Conservation (phyloP, 1,140 invertebrate genomes). For the Pentalonia nigronervosa region DNA sequence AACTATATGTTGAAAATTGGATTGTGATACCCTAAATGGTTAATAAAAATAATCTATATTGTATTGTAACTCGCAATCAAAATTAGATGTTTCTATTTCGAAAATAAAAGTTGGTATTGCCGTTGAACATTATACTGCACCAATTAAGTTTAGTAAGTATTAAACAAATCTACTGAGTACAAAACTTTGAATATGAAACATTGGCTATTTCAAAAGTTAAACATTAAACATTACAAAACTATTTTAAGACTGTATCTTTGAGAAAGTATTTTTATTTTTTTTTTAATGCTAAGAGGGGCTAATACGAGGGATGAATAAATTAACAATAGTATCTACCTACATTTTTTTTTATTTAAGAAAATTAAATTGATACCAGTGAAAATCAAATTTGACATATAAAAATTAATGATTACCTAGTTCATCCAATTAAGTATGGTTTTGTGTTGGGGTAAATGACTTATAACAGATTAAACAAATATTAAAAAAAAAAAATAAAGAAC, state of each 20-base stretch:
- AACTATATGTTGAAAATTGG: background rate
- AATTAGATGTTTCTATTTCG: conserved; percentile 4
- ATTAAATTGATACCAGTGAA: background rate
- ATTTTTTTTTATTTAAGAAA: background rate
- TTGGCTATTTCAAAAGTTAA: background rate
- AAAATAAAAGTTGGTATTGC: background rate
- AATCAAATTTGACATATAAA: background rate
- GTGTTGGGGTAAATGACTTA: background rate
- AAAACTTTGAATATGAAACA: background rate
- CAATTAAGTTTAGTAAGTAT: conserved; percentile 13
- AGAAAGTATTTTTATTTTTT: background rate
- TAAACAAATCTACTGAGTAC: background rate
- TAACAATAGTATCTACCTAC: background rate
- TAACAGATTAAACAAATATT: background rate
- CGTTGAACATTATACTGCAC: background rate
- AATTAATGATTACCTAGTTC: background rate
- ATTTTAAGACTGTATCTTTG: background rate
- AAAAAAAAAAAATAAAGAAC: background rate
- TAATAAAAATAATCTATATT: background rate
- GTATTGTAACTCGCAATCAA: background rate
- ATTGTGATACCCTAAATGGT: background rate
- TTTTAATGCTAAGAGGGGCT: background rate
- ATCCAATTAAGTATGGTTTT: background rate
- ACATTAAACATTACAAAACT: background rate
- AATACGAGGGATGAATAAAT: background rate